These are phyloP conservation scores for Steinernema carpocapsae DNA, from an alignment of 2,888 invertebrate species.

Conservation along the genomic window DNA sequence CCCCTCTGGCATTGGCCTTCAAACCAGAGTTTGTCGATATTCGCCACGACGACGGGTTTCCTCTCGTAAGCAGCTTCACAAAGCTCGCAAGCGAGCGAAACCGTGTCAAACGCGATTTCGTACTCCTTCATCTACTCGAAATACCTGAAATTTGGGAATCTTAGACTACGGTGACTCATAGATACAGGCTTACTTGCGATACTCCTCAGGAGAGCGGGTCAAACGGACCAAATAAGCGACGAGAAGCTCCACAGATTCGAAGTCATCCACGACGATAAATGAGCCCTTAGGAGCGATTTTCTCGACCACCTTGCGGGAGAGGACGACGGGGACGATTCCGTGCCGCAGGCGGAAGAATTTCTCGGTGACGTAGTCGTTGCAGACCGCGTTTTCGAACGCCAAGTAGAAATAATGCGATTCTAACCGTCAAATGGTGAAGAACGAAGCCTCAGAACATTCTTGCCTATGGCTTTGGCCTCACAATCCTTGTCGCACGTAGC, in stretches of 20 bases:
- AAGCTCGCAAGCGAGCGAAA: neutral
- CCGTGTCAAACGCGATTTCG: neutral
- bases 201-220: neutral
- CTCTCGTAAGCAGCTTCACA: neutral
- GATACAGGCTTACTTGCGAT: neutral
- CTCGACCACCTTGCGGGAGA: neutral
- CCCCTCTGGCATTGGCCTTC: neutral
- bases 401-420: slow-evolving; percentile 27
- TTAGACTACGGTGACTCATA: neutral
- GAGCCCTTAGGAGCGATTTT: neutral
- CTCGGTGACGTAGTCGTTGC: slow-evolving; percentile 18
- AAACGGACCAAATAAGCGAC: neutral
- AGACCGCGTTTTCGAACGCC: slow-evolving; percentile 25
- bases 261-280: slow-evolving; percentile 27
- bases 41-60: neutral
- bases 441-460: neutral
- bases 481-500: neutral
- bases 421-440: neutral
- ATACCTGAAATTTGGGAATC: neutral
- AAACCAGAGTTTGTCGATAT: neutral
- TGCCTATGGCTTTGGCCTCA: neutral
- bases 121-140: slow-evolving; percentile 2
- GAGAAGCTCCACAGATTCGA: neutral
- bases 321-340: slow-evolving; percentile 13
- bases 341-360: slow-evolving; percentile 11